phyloP scores from a whole-genome alignment of 2,888 invertebrate genomes.

The Agelastica alni region DNA sequence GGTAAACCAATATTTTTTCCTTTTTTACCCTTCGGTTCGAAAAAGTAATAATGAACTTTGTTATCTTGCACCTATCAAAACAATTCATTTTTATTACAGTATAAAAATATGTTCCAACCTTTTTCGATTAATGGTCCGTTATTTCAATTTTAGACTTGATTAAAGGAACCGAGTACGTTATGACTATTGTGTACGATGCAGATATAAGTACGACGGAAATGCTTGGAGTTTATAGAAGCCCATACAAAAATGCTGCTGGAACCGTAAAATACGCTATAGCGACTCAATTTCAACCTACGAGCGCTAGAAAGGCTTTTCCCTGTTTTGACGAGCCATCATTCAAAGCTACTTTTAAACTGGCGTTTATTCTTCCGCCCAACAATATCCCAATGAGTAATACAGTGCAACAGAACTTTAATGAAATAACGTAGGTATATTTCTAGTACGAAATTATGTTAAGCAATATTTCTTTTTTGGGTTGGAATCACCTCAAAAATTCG shows the following conservation, averaged over 20 bases:
- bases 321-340: slow-evolving; percentile 75
- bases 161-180: not conserved
- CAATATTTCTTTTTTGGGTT: too few species aligned
- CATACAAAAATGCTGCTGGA: slow-evolving; percentile 27
- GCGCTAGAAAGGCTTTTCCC: slow-evolving; percentile 72
- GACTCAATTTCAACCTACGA: slow-evolving; percentile 71
- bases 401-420: not conserved
- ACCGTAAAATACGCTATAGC: slow-evolving; percentile 62
- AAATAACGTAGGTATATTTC: not conserved
- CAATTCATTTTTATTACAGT: too few species aligned
- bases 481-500: too few species aligned
- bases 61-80: too few species aligned
- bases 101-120: too few species aligned
- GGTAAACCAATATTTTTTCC: too few species aligned
- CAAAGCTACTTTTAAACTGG: slow-evolving; percentile 67
- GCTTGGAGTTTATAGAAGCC: slow-evolving; percentile 59
- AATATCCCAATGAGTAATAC: slow-evolving; percentile 43
- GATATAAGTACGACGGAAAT: slow-evolving; percentile 48
- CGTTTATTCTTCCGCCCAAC: slow-evolving; percentile 53
- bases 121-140: too few species aligned
- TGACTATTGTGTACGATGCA: slow-evolving; percentile 18
- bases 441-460: not conserved
- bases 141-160: too few species aligned
- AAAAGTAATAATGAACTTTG: too few species aligned
- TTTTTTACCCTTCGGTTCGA: too few species aligned